These are phyloP conservation scores for Chrysopilus asiliformis DNA, from an alignment of 2,888 invertebrate genomes.

Conservation along the genomic window DNA sequence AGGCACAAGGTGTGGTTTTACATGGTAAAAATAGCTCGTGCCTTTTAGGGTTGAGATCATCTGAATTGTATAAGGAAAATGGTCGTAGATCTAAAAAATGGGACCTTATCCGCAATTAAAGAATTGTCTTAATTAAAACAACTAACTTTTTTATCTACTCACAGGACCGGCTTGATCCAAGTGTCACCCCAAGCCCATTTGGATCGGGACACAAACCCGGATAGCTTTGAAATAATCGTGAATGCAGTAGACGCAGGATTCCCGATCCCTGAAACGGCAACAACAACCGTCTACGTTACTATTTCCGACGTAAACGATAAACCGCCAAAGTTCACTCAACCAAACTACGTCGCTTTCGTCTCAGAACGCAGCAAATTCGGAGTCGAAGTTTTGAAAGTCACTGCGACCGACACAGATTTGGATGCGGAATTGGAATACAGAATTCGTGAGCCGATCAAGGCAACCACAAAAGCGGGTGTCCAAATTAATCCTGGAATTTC, in stretches of 20 bases:
- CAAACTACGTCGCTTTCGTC: slow-evolving; percentile 51
- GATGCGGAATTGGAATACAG: slow-evolving; percentile 55
- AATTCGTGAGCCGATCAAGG: slow-evolving; percentile 52
- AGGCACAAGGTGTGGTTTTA: too few species aligned
- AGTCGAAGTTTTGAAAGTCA: slow-evolving; percentile 47
- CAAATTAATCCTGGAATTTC: slow-evolving; percentile 45
- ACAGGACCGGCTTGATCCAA: slow-evolving; percentile 50
- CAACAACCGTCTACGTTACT: slow-evolving; percentile 57
- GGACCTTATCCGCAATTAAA: too few species aligned
- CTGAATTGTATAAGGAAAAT: too few species aligned
- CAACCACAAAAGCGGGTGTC: slow-evolving; percentile 62
- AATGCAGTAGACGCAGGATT: slow-evolving; percentile 62
- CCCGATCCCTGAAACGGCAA: slow-evolving; percentile 64
- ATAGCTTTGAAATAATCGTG: slow-evolving; percentile 55
- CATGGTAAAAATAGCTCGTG: too few species aligned
- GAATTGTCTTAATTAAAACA: slow-evolving; percentile 3
- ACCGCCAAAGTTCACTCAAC: slow-evolving; percentile 55
- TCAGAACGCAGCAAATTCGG: slow-evolving; percentile 53
- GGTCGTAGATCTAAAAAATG: too few species aligned
- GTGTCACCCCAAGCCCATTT: slow-evolving; percentile 59
- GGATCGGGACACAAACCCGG: slow-evolving; percentile 53
- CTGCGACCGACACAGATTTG: slow-evolving; percentile 57
- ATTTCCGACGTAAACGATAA: slow-evolving; percentile 71
- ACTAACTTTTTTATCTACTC: background rate
- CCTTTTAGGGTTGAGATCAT: too few species aligned